Base-by-base conservation (phyloP, 1,140 invertebrate species). In the Vollenhovia emeryi region DNA sequence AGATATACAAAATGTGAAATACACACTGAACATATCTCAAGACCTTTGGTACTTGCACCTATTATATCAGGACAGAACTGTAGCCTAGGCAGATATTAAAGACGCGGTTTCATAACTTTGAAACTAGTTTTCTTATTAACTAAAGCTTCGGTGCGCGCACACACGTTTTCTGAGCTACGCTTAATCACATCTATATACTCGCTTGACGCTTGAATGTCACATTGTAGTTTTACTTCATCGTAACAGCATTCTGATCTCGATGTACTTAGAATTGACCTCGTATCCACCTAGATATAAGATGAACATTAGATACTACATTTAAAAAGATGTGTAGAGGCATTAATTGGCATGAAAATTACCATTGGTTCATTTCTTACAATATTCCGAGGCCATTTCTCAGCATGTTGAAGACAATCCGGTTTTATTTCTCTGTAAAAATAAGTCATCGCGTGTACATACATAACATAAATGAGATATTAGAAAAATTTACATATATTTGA, bases 41-140 rank as follows among this genome's bases (percentile, higher is more conserved):
- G 4, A 82, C 15, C 24, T 82, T 82, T 82, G 78, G 50, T 82
- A 40, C 36, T 71, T 68, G 36, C 11, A 69, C 9, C n/a, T 80
- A 57, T 66, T 71, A 60, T 60, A 60, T 60, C 55, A 85, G 68
- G 60, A 27, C 45, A 52, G 18, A 79, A 33, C 30, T 75, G 57
- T 50, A 74, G 85, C 40, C 3, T 79, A 89, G 36, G 52, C 60
- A 79, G 87, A 85, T 75, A 76, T 92, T 93, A 94, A 74, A 92
- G 91, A 66, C 95, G 93, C 73, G 95, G 93, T 83, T 93, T 93
- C 93, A 95, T 94, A 30, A 95, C 93, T 93, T 95, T 95, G 68
- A 95, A 95, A 85, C 94, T 95, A 69, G 93, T 93, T 79, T 93
- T 94, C 86, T 95, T 95, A 86, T 92, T 95, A 30, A 94, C 93